phyloP scores from a whole-genome alignment of 1,140 invertebrate species.

The Heliconius nattereri region DNA sequence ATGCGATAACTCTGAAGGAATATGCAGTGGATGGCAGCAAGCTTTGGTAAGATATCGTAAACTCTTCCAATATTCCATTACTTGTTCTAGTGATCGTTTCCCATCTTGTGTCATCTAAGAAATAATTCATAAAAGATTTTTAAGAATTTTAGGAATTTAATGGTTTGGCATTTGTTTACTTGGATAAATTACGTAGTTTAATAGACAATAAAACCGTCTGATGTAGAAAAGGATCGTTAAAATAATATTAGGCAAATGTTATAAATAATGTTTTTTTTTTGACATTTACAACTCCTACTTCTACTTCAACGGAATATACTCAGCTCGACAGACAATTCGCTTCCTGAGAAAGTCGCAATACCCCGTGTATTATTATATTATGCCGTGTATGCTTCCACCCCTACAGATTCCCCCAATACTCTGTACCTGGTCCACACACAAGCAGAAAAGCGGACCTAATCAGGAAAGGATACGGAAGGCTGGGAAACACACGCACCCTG shows the following conservation, averaged over 20 bases:
- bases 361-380: too few species aligned
- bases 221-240: too few species aligned
- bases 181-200: neutral
- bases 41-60: slow-evolving; percentile 93
- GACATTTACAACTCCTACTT: too few species aligned
- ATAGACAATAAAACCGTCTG: neutral
- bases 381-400: too few species aligned
- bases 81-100: slow-evolving; percentile 90
- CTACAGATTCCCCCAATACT: too few species aligned
- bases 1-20: slow-evolving; percentile 95
- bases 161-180: neutral
- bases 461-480: too few species aligned
- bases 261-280: neutral
- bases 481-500: too few species aligned
- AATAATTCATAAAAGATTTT: neutral
- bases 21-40: slow-evolving; percentile 94
- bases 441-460: too few species aligned
- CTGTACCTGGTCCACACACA: too few species aligned
- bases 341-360: too few species aligned
- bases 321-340: too few species aligned
- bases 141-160: neutral
- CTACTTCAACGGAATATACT: too few species aligned
- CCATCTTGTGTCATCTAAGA: slow-evolving; percentile 92
- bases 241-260: neutral
- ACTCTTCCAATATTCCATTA: slow-evolving; percentile 92